Base-by-base conservation (phyloP, 2,113 vertebrate genomes). In the Tachycineta bicolor region DNA sequence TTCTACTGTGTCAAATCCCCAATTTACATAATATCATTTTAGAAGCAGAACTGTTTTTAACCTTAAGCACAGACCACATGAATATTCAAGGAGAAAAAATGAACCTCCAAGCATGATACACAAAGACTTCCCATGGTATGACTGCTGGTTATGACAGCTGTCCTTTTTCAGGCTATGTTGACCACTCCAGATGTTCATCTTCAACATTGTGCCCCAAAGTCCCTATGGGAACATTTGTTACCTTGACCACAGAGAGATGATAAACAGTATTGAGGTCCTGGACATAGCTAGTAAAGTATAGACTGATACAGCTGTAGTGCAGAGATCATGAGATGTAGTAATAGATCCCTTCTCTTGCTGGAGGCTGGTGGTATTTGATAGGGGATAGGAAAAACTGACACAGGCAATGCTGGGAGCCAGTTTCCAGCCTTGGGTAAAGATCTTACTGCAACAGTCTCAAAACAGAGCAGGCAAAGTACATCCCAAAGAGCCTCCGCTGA, bases 311-410 rank as follows among this genome's bases (percentile, higher is more conserved):
- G 68, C 47, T 91, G 25, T 17, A 37, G 9, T 60, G 52, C 76
- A 71, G 64, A 86, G 44, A 49, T 29, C 56, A 68, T 60, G 52
- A 52, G 65, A 20, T 83, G 46, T 10, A 92, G 92, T 75, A 69
- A 92, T 31, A 94, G 79, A 92, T 60, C 75, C 79, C 58, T 77
- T 67, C 59, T 88, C 60, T 90, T 81, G 58, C 60, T 77, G 53
- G 76, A 87, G 79, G 11, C 62, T 39, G 56, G 68, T 92, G 86
- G 62, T 90, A 92, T 96, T 93, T 92, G 92, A 64, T 89, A 94
- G 68, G 93, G 90, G 96, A 88, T 96, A 94, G 94, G 96, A 96
- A 96, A 97, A 96, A 95, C 56, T 96, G 93, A 95, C 83, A 80
- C 55, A 91, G 33, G 64, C 83, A 75, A 68, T 78, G 64, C 60